Conservation (phyloP, 2,797 vertebrate genomes). For the Pangasius krempfi region DNA sequence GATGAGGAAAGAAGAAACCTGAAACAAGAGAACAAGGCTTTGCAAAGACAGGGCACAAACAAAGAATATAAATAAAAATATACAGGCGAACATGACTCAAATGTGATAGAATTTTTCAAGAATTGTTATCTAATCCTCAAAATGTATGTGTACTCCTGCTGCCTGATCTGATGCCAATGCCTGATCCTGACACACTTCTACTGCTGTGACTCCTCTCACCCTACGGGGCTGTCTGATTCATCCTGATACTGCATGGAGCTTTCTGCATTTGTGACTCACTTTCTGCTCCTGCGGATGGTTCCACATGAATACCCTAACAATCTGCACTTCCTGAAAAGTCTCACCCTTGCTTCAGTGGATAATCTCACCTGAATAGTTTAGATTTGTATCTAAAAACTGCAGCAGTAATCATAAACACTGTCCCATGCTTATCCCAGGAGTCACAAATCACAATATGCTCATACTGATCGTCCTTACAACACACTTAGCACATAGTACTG, state of each 20-base stretch:
- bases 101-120: not conserved
- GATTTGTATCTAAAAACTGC: too few relatives aligned
- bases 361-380: not conserved
- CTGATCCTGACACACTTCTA: constrained; percentile 9
- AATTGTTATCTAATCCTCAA: not conserved
- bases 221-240: constrained; percentile 2
- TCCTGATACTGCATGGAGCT: not conserved
- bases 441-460: not conserved
- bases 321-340: not conserved
- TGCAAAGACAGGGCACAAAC: not conserved
- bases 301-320: not conserved
- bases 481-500: not conserved
- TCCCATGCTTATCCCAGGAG: not conserved
- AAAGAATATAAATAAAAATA: not conserved
- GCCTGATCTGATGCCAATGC: constrained; percentile 2
- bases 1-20: not conserved
- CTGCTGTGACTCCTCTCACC: constrained; percentile 15
- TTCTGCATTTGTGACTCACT: constrained; percentile 4
- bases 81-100: not conserved
- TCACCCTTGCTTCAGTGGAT: not conserved
- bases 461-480: not conserved
- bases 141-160: not conserved
- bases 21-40: not conserved
- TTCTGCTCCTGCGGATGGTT: not conserved
- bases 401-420: not conserved